phyloP scores from a whole-genome alignment of 2,113 vertebrate species.

The Nanorana parkeri region DNA sequence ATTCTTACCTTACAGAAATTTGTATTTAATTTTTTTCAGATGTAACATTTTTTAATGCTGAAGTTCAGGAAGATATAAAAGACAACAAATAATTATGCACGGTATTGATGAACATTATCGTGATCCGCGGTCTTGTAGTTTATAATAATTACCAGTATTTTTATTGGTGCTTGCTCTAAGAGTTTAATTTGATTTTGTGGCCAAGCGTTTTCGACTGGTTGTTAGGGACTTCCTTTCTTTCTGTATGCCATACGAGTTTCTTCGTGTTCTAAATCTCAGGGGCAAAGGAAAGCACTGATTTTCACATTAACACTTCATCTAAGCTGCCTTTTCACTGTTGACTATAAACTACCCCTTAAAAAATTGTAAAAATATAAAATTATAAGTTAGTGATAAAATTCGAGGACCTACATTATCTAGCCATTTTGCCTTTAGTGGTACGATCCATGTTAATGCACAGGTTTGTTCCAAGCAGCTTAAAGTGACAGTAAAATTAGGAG shows the following conservation, averaged over 20 bases:
- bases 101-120: too few species aligned
- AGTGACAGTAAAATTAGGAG: too few species aligned
- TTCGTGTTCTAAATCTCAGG: not conserved
- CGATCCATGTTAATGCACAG: too few species aligned
- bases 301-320: conserved; percentile 5
- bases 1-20: not conserved
- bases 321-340: not conserved
- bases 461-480: too few species aligned
- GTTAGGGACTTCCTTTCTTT: conserved; percentile 16
- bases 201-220: conserved; percentile 1
- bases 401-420: too few species aligned
- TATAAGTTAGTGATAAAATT: not conserved
- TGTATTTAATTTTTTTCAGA: too few species aligned
- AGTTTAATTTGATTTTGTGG: conserved; percentile 25
- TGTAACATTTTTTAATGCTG: too few species aligned
- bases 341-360: not conserved
- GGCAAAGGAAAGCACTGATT: conserved; percentile 1
- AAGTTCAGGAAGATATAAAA: too few species aligned
- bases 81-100: too few species aligned
- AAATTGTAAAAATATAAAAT: not conserved
- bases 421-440: too few species aligned
- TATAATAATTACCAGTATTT: not conserved
- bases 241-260: not conserved
- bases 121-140: not conserved
- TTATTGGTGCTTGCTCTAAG: conserved; percentile 9